Evolutionary conservation across 2,113 vertebrate species (phyloP), one percentile per base, ranked within the genome.

Genomic region (Craseonycteris thonglongyai): DNA sequence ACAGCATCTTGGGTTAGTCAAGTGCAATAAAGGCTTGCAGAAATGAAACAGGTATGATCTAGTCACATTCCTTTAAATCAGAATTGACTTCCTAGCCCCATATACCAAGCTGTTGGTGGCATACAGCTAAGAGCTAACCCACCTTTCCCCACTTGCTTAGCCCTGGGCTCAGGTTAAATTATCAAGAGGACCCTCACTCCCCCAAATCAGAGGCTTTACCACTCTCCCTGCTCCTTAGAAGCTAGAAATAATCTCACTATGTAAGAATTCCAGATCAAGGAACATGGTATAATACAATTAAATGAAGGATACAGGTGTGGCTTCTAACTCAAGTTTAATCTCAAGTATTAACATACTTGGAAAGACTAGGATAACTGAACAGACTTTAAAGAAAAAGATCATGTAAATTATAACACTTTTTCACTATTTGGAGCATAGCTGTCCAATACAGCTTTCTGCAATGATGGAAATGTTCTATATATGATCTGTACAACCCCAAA

Each of bases 341-440:
- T 88, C 68, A 87, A 90, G 79, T 93, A 95, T 18, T 74, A 65
- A 88, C 19, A 71, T 90, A 90, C 16, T 74, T 65, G 13, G 91
- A 92, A 94, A 89, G 45, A 81, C 30, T 24, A 82, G 59, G 59
- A 72, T 65, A 84, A 63, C 54, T 56, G 66, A 81, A 87, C 6
- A 88, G 42, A 2, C 75, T 68, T 54, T 59, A 30, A 74, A 68
- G 38, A 90, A 78, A 81, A 85, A 66, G 56, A 26, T 56, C 26
- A 82, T 1, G 7, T 35, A 66, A 94, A 85, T 86, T 40, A 28
- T 58, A 78, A 82, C 33, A 71, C n/a, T 14, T 42, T 78, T 26
- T 61, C 24, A 51, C 45, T 49, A 24, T n/a, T 47, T 81, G 38
- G 51, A 90, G 68, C 69, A 88, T 38, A 0, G 21, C 2, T 45